Evolutionary conservation across 2,888 invertebrate genomes (phyloP).

Genomic region (Sinohyriopsis cumingii): DNA sequence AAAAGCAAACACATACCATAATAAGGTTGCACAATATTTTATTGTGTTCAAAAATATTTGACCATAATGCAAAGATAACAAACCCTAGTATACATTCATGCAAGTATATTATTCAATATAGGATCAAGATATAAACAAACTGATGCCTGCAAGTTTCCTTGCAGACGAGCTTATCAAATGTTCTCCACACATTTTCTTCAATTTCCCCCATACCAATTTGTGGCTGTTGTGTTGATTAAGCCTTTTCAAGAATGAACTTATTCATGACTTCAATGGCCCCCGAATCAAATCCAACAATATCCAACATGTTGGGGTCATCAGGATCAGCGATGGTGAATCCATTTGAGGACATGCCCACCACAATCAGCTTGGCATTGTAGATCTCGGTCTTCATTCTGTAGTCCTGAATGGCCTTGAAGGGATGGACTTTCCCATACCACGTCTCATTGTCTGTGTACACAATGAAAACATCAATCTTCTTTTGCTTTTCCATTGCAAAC

Average conservation of each 20-base stretch:
- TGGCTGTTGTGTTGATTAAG: too few relatives aligned
- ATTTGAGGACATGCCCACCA: slow-evolving; percentile 65
- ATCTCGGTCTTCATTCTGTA: slow-evolving; percentile 75
- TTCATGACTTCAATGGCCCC: slow-evolving; percentile 68
- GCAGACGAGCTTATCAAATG: too few relatives aligned
- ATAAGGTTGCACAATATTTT: too few relatives aligned
- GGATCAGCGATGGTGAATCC: slow-evolving; percentile 71
- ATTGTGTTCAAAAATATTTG: too few relatives aligned
- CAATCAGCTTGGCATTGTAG: slow-evolving; percentile 55
- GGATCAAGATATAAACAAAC: too few relatives aligned
- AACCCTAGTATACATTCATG: too few relatives aligned
- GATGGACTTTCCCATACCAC: slow-evolving; percentile 72
- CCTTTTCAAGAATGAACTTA: slow-evolving; percentile 51
- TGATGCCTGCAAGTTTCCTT: too few relatives aligned
- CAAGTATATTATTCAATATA: too few relatives aligned
- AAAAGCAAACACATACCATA: too few relatives aligned
- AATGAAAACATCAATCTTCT: slow-evolving; percentile 81
- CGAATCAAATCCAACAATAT: slow-evolving; percentile 71
- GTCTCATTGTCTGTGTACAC: slow-evolving; percentile 78
- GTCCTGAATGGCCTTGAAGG: slow-evolving; percentile 74
- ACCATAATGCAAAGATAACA: too few relatives aligned
- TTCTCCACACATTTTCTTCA: too few relatives aligned
- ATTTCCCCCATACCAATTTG: too few relatives aligned
- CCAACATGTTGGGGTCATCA: slow-evolving; percentile 72
- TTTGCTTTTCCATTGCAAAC: slow-evolving; percentile 79